Percentiles rank a stretch among this genome's conserved stretches.
These are phyloP conservation scores for Trissoscelio sp. DNA, from an alignment of 2,888 invertebrate species.

Conservation along the genomic window DNA sequence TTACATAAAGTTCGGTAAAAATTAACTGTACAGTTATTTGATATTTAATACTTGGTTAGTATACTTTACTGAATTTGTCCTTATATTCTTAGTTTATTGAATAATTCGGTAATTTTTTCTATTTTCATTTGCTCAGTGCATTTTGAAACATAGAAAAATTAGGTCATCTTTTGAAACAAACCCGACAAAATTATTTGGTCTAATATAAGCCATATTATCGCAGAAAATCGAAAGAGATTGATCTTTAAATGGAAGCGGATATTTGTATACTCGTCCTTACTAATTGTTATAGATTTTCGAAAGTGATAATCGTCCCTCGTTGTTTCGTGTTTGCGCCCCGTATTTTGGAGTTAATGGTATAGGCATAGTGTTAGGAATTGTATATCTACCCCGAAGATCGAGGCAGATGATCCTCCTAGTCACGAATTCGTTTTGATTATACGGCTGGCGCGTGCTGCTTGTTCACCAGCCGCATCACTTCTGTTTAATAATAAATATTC, in stretches of 20 bases:
- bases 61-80: too few species aligned
- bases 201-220: constrained; percentile 7
- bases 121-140: too few species aligned
- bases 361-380: constrained; percentile 38
- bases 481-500: constrained; percentile 55
- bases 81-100: too few species aligned
- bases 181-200: too few species aligned
- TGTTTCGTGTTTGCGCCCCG: constrained; percentile 42
- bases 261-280: constrained; percentile 18
- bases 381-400: constrained; percentile 69
- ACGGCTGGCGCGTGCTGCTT: constrained; percentile 62
- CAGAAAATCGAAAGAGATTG: constrained; percentile 27
- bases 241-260: constrained; percentile 31
- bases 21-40: too few species aligned
- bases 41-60: too few species aligned
- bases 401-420: constrained; percentile 71
- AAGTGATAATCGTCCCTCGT: constrained; percentile 65
- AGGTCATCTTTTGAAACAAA: not conserved
- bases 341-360: constrained; percentile 44
- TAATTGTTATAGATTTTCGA: constrained; percentile 55
- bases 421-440: constrained; percentile 68
- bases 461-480: constrained; percentile 59
- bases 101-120: too few species aligned
- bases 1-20: too few species aligned
- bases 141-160: too few species aligned